phyloP scores from a whole-genome alignment of 2,113 vertebrate species.

The Neofelis nebulosa region DNA sequence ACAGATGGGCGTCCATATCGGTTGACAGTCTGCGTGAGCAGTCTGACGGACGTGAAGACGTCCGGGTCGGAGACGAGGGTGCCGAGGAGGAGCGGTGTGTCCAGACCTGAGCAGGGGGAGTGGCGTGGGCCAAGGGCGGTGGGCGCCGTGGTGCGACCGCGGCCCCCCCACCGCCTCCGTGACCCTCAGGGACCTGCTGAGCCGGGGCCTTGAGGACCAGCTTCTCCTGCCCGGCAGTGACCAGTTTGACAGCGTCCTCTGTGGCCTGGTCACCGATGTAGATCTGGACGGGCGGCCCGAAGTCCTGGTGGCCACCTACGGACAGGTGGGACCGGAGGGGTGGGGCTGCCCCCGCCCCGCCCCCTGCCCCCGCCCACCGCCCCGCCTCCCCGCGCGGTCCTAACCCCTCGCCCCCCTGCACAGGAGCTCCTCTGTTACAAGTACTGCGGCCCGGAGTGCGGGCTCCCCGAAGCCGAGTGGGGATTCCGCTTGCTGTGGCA shows the following conservation, averaged over 20 bases:
- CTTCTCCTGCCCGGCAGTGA: constrained; percentile 88
- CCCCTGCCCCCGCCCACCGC: fast-evolving
- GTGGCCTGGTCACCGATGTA: constrained; percentile 91
- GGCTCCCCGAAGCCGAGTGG: fast-evolving
- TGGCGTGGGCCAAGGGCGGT: fast-evolving
- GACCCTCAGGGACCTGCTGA: constrained; percentile 88
- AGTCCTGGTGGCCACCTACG: constrained; percentile 80
- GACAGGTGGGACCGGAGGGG: constrained; percentile 65
- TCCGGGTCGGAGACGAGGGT: fast-evolving
- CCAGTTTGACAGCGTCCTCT: constrained; percentile 92
- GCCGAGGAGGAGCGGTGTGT: fast-evolving
- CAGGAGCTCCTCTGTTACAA: constrained; percentile 96
- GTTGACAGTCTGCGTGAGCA: neutral
- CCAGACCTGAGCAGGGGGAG: neutral
- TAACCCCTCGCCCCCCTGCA: fast-evolving
- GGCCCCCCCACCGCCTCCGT: fast-evolving
- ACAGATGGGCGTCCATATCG: neutral
- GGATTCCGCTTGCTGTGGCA: constrained; percentile 90
- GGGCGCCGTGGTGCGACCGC: neutral
- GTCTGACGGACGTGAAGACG: neutral
- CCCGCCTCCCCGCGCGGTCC: fast-evolving
- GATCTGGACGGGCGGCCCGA: constrained; percentile 90
- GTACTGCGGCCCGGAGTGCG: neutral
- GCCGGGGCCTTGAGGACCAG: constrained; percentile 85
- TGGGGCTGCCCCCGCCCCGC: fast-evolving